Base-by-base conservation (phyloP, 2,888 invertebrate species). In the Heliconius cydno region DNA sequence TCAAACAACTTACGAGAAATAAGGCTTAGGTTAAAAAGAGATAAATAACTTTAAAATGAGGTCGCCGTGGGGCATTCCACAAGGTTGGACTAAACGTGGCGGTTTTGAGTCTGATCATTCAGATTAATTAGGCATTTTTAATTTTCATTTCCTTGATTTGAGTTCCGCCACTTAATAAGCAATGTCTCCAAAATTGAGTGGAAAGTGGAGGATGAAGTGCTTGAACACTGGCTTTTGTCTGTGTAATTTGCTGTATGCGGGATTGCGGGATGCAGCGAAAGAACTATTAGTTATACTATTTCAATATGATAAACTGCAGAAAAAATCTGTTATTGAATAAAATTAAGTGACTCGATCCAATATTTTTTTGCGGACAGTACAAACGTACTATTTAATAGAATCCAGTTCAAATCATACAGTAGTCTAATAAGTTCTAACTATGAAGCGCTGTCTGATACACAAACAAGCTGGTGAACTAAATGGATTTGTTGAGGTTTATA, bases 371-470 rank as follows among this genome's bases (percentile, higher is more conserved):
- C 73, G 30, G 60, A n/a, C 60, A 3, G 73, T 73, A 73, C 73
- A n/a, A 28, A 30, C 65, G 65, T 65, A 73, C 34, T 73, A 19
- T 73, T 60, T 73, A 73, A 73, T 73, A 73, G 57, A 73, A 73
- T 60, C 73, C 60, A 73, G 73, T 73, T 73, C 34, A 73, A 73
- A 60, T 73, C 60, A 60, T 73, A 38, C 73, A 60, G 25, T 60
- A 38, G 38, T 38, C 73, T 38, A 60, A 60, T 34, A 60, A 73
- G 57, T 57, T 38, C 34, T 73, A 25, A 60, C 60, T 38, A 73
- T 34, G 72, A 52, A 46, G 12, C 57, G 22, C 34, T 30, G 34
- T 60, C 57, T 73, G 15, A 73, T 57, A 73, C 34, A 15, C 34
- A 22, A 57, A 57, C 7, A 72, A 73, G 30, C n/a, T 60, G 38